Evolutionary conservation across 2,797 vertebrate species (phyloP).

Genomic region (Cryptoblepharus egeriae): DNA sequence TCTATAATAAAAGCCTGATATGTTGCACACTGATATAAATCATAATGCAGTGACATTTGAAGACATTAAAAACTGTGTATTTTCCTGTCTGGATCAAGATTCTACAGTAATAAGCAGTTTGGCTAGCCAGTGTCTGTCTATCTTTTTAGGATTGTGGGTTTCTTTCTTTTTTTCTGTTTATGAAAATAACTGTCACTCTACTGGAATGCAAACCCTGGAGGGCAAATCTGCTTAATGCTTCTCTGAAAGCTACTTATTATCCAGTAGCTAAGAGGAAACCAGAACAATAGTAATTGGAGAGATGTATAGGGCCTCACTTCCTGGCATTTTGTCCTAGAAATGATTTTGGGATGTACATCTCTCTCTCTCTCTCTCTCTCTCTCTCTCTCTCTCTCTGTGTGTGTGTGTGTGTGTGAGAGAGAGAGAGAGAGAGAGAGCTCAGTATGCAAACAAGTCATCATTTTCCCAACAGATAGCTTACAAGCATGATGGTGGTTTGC

Average conservation of each 20-base stretch:
- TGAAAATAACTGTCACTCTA: slow-evolving; percentile 74
- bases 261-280: slow-evolving; percentile 71
- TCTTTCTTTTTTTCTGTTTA: slow-evolving; percentile 52
- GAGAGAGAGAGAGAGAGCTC: slow-evolving; percentile 37
- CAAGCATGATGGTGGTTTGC: slow-evolving; percentile 30
- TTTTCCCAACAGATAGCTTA: slow-evolving; percentile 49
- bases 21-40: slow-evolving; percentile 70
- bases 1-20: slow-evolving; percentile 72
- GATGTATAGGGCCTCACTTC: slow-evolving; percentile 48
- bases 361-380: too few species aligned
- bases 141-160: slow-evolving; percentile 16
- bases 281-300: slow-evolving; percentile 64
- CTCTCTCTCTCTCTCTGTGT: slow-evolving; percentile 5
- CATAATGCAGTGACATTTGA: slow-evolving; percentile 72
- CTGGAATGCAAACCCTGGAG: slow-evolving; percentile 71
- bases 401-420: slow-evolving; percentile 24
- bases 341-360: slow-evolving; percentile 48
- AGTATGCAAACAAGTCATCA: slow-evolving; percentile 49
- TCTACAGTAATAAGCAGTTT: slow-evolving; percentile 67
- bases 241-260: slow-evolving; percentile 73
- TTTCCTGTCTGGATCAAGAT: slow-evolving; percentile 65
- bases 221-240: slow-evolving; percentile 75
- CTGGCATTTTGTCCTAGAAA: slow-evolving; percentile 58
- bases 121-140: slow-evolving; percentile 57
- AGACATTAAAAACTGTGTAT: slow-evolving; percentile 68